phyloP scores from a whole-genome alignment of 2,888 invertebrate genomes.

The Dexiosoma caninum region DNA sequence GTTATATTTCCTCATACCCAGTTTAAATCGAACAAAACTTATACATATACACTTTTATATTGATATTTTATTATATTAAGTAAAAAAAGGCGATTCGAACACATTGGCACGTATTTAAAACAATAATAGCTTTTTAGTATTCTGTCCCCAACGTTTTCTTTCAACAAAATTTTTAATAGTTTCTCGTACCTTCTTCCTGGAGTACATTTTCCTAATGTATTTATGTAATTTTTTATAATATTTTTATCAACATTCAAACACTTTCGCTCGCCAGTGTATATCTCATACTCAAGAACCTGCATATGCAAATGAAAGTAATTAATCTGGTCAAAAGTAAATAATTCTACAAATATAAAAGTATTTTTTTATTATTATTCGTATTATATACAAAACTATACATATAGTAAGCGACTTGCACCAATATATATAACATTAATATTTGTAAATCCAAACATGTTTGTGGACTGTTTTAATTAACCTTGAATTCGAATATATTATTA shows the following conservation, averaged over 20 bases:
- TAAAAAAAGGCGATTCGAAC: too few relatives aligned
- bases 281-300: constrained; percentile 24
- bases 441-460: constrained; percentile 38
- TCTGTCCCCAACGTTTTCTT: too few relatives aligned
- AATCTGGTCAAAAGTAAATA: constrained; percentile 35
- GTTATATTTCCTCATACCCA: background rate
- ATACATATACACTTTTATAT: constrained; percentile 1
- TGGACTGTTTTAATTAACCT: constrained; percentile 33
- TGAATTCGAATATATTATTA: constrained; percentile 19
- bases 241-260: too few relatives aligned
- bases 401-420: background rate
- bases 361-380: background rate
- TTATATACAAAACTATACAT: background rate
- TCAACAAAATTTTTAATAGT: too few relatives aligned
- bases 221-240: too few relatives aligned
- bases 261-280: too few relatives aligned
- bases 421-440: constrained; percentile 3
- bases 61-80: too few relatives aligned
- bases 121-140: too few relatives aligned
- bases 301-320: constrained; percentile 21
- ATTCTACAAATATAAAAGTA: background rate
- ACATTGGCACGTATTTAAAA: too few relatives aligned
- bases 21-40: constrained; percentile 19
- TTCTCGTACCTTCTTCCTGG: too few relatives aligned
- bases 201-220: too few relatives aligned